Evolutionary conservation across 2,888 invertebrate species (phyloP).

Genomic region (Prosopocoilus inquinatus): DNA sequence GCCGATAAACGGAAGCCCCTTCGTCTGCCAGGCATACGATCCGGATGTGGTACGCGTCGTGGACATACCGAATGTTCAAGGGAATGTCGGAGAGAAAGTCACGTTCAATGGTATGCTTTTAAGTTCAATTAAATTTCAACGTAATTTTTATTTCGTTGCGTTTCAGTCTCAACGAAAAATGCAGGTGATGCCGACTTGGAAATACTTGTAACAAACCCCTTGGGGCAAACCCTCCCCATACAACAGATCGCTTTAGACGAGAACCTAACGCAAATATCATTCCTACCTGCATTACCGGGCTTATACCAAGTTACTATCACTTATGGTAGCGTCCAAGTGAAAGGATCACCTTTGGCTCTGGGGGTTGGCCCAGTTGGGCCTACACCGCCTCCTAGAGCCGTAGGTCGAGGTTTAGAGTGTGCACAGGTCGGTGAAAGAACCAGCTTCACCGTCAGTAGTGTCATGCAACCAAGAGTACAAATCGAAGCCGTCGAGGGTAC

Average conservation of each 20-base stretch:
- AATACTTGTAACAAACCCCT: conserved; percentile 83
- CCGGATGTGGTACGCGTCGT: conserved; percentile 77
- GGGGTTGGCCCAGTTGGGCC: conserved; percentile 62
- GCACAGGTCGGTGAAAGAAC: conserved; percentile 71
- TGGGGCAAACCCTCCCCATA: conserved; percentile 79
- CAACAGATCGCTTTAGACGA: conserved; percentile 73
- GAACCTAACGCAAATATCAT: conserved; percentile 70
- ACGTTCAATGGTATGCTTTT: conserved; percentile 68
- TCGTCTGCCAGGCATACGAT: conserved; percentile 89
- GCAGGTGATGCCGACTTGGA: conserved; percentile 84
- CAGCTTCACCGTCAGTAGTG: conserved; percentile 66
- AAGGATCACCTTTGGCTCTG: conserved; percentile 58
- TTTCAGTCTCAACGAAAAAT: conserved; percentile 73
- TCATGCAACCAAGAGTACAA: conserved; percentile 64
- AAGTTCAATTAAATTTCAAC: background rate
- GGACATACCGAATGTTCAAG: conserved; percentile 71
- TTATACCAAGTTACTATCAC: conserved; percentile 65
- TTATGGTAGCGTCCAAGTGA: conserved; percentile 64
- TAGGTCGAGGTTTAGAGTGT: conserved; percentile 66
- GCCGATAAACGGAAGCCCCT: conserved; percentile 90
- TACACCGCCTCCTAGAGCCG: conserved; percentile 59
- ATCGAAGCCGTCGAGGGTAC: conserved; percentile 51
- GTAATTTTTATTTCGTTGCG: background rate
- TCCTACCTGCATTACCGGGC: conserved; percentile 82
- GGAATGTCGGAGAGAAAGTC: conserved; percentile 80